Evolutionary conservation across 2,888 invertebrate species (phyloP), one percentile per base, ranked within the genome.

Genomic region (Limulus polyphemus): DNA sequence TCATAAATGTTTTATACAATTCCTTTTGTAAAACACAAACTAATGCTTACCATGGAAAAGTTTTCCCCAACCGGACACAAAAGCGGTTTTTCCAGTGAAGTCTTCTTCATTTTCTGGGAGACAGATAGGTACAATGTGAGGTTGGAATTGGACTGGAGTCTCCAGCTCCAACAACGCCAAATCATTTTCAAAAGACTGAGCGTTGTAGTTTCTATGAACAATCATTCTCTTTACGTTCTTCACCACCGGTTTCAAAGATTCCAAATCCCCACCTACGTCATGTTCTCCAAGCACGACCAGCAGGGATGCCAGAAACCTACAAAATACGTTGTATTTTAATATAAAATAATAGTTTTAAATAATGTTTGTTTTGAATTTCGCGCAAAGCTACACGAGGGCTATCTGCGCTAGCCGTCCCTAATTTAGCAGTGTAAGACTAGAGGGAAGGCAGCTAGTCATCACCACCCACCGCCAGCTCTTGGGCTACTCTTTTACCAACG

Each of bases 51-150:
- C 70, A 73, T 92, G 92, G 76, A 88, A 90, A 55, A 92, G 81
- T 32, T 92, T 83, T 0, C 93, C 93, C 92, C 92, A 93, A 1
- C 93, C 93, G 0, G 91, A 90, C 4, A 93, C 92, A 0, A 88
- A 88, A 0, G 90, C 93, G 82, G 88, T 84, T 64, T 87, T 81
- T 0, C 91, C 90, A 0, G 88, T 89, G 76, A 87, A 90, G 73
- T 90, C 90, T 1, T 85, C 83, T 11, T 68, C 54, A 46, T 59
- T 57, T 55, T 51, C 50, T 1, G 83, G 93, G 83, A 94, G 84
- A 77, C 93, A 94, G 75, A 93, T 90, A 32, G 93, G 93, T 54
- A 93, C 90, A 68, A 94, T 90, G 76, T 92, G 91, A 32, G 85
- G 83, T 73, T 90, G 90, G 73, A 87, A 91, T 68, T 84, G 83